Percentiles rank a stretch among this genome's conserved stretches.
Evolutionary conservation across 1,140 invertebrate species (phyloP).

Genomic region (Pseudomyrmex flavicornis): DNA sequence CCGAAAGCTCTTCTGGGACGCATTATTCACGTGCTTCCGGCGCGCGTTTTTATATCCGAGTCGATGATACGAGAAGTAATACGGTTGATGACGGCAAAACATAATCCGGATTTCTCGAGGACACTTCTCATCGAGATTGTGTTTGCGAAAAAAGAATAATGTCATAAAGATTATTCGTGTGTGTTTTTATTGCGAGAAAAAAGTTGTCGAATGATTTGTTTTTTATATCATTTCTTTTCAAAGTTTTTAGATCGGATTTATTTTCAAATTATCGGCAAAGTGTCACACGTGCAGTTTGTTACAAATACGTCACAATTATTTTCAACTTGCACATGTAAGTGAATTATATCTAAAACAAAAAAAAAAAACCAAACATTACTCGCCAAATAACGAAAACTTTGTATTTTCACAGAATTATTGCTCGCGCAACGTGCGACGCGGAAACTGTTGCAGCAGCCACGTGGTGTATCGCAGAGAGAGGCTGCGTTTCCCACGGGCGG

Average conservation of each 20-base stretch:
- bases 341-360: too few species aligned
- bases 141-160: background rate
- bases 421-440: conserved; percentile 39
- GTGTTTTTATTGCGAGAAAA: too few species aligned
- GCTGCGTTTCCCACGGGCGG: conserved; percentile 67
- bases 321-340: too few species aligned
- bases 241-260: too few species aligned
- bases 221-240: too few species aligned
- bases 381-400: background rate
- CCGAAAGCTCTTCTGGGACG: conserved; percentile 32
- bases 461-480: conserved; percentile 65
- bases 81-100: background rate
- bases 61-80: conserved; percentile 13
- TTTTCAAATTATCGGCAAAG: background rate
- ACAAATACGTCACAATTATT: too few species aligned
- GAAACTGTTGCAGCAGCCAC: conserved; percentile 62
- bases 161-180: background rate
- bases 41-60: conserved; percentile 23
- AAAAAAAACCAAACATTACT: background rate
- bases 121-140: background rate
- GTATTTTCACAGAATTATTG: background rate
- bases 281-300: background rate
- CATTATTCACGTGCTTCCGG: conserved; percentile 46
- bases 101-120: background rate
- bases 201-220: too few species aligned